These are phyloP conservation scores for Cantharis rufa DNA, from an alignment of 2,888 invertebrate species.

Conservation along the genomic window DNA sequence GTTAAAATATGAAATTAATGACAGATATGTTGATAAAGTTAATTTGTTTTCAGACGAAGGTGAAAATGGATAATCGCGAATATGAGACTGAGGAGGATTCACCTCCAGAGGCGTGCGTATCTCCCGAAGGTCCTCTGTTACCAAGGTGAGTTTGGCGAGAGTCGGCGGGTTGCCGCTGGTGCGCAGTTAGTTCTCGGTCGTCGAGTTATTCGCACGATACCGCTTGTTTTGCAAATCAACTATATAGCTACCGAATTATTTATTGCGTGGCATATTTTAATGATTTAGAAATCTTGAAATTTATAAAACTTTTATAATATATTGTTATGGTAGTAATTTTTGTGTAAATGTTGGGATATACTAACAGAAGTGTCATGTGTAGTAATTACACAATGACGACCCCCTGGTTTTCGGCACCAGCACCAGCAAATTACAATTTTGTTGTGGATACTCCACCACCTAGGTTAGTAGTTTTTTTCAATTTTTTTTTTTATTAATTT, in stretches of 20 bases:
- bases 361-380: conserved; percentile 33
- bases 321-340: conserved; percentile 15
- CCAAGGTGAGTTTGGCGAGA: conserved; percentile 47
- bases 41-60: conserved; percentile 33
- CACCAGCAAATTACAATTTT: conserved; percentile 42
- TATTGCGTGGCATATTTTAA: conserved; percentile 3
- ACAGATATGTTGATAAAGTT: background rate
- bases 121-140: conserved; percentile 47
- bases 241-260: conserved; percentile 3
- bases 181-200: conserved; percentile 37
- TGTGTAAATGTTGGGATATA: conserved; percentile 34
- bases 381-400: conserved; percentile 36
- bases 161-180: conserved; percentile 21
- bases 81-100: conserved; percentile 54
- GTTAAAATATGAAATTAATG: background rate
- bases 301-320: conserved; percentile 3
- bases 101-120: conserved; percentile 53
- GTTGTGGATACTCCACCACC: conserved; percentile 47
- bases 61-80: conserved; percentile 50
- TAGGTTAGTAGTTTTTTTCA: conserved; percentile 45
- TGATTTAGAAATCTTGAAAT: background rate
- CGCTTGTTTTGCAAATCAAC: conserved; percentile 14
- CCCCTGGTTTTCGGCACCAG: conserved; percentile 38
- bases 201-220: conserved; percentile 33
- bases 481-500: too few species aligned